Base-by-base conservation (phyloP, 2,888 invertebrate species). In the Synanthedon vespiformis region DNA sequence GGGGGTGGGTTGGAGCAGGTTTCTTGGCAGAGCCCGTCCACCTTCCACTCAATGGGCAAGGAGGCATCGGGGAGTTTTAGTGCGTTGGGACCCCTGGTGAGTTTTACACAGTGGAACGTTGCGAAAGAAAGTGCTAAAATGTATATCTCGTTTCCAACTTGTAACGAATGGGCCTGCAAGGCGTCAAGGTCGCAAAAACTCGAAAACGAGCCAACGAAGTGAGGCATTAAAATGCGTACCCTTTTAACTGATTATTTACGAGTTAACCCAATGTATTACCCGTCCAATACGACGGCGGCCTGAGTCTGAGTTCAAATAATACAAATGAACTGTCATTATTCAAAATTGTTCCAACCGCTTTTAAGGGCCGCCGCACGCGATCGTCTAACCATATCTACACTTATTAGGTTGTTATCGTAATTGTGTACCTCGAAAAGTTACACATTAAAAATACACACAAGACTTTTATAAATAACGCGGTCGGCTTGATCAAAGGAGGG, bases 301-400 rank as follows among this genome's bases (percentile, higher is more conserved):
- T 12, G 40, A 65, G 63, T 61, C 57, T 55, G 54, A 63, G 67
- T 63, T 72, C 70, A 70, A 72, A 72, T 68, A 70, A 70, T 70
- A 72, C 70, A 72, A 72, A 72, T 71, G 67, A 67, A 67, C 65
- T 70, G 70, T 73, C 71, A 73, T 74, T 74, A 72, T 70, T 60
- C 63, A 63, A 68, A 72, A 71, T 73, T 68, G 68, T 65, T 44
- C 44, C 14, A 13, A n/a, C n/a, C 13, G 44, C 44, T 44, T 44
- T 44, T 12, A 44, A 44, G 44, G 14, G 53, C 49, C 54, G 53
- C 49, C 57, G 58, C 65, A 63, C 64, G 66, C 63, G 61, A 64
- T 40, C 44, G 1, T 44, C 44, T 14, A 44, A 44, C 13, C n/a
- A 44, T 44, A 44, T 14, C 44, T 44, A 44, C 14, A 44, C 44